Evolutionary conservation across 2,113 vertebrate species (phyloP).

Genomic region (Holacanthus passer): DNA sequence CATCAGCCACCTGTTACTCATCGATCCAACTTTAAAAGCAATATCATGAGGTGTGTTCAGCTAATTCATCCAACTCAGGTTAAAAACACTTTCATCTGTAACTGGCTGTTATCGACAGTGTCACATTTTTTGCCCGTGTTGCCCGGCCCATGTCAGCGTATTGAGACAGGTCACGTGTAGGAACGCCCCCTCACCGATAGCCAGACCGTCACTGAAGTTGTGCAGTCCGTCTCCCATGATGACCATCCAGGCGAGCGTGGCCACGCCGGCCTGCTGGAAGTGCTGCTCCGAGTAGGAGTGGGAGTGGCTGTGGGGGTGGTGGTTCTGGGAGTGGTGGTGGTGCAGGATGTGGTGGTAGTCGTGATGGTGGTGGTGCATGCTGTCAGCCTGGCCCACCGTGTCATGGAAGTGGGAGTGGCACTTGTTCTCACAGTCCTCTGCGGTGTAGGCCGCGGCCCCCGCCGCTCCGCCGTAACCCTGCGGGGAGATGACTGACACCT

Average conservation of each 20-base stretch:
- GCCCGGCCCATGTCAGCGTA: no score
- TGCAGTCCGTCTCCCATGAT: constrained; percentile 98
- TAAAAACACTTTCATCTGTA: no score
- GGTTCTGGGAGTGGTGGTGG: constrained; percentile 98
- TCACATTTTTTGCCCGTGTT: no score
- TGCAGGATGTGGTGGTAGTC: constrained; percentile 99
- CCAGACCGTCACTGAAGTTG: constrained; percentile 97
- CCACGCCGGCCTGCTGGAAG: constrained; percentile 93
- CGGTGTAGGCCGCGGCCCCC: constrained; percentile 83
- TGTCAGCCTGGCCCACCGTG: constrained; percentile 93
- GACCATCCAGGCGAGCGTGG: constrained; percentile 98
- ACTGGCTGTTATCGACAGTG: no score
- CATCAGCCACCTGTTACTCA: no score
- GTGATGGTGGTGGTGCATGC: constrained; percentile 95
- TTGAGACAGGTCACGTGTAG: not conserved
- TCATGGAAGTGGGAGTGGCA: constrained; percentile 98
- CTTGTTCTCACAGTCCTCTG: constrained; percentile 95
- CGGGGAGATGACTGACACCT: constrained; percentile 76
- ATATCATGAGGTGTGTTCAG: no score
- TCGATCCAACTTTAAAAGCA: no score
- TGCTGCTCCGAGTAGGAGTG: constrained; percentile 94
- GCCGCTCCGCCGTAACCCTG: constrained; percentile 76
- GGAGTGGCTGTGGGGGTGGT: constrained; percentile 96
- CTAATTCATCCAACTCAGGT: no score
- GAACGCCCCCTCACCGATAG: constrained; percentile 84